Base-by-base conservation (phyloP, 30 jellyfish, hydroid and myxozoan species). In the Turritopsis rubra region DNA sequence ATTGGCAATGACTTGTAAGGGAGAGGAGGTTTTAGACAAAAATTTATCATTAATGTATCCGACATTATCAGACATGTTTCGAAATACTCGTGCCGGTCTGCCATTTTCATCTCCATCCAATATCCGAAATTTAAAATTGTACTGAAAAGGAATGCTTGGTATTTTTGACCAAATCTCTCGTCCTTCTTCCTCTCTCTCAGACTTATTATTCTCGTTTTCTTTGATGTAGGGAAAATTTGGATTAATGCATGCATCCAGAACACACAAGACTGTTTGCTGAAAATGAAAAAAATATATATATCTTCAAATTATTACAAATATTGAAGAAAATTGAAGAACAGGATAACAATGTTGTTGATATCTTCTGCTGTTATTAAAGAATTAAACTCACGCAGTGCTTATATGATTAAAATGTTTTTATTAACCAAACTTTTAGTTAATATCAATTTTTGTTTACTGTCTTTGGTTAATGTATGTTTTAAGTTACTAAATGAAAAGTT, bases 21-120 rank as follows among this genome's bases (percentile, higher is more conserved):
- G 84, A 26, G 99, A 93, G 18, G 78, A 81, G 4, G 94, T 20
- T 21, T 70, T 66, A 28, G 27, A 72, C 25, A 88, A 84, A 79
- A 93, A 93, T 3, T 54, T 5, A 16, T 23, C 79, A n/a, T 82
- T 68, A 8, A 71, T 53, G 28, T 16, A 7, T 80, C 87, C 87
- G 18, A 52, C 54, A 16, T 1, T 79, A 27, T 75, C 30, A 73
- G 75, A 85, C 28, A 19, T 88, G 1, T 53, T 85, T 19, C 17
- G 0, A 1, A 29, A 25, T 5, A 26, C 18, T 29, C 53, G 73
- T 19, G 96, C 89, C 22, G 96, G 94, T 52, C 91, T 52, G 18
- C 99, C 99, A 16, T 73, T 82, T 18, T 66, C 80, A 78, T 93
- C 99, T 8, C 95, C 93, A 82, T 93, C 99, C 70, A 93, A 72